Percentiles rank a stretch among this genome's conserved stretches.
These are phyloP conservation scores for Lateolabrax maculatus DNA, from an alignment of 2,797 vertebrate species.

Conservation along the genomic window DNA sequence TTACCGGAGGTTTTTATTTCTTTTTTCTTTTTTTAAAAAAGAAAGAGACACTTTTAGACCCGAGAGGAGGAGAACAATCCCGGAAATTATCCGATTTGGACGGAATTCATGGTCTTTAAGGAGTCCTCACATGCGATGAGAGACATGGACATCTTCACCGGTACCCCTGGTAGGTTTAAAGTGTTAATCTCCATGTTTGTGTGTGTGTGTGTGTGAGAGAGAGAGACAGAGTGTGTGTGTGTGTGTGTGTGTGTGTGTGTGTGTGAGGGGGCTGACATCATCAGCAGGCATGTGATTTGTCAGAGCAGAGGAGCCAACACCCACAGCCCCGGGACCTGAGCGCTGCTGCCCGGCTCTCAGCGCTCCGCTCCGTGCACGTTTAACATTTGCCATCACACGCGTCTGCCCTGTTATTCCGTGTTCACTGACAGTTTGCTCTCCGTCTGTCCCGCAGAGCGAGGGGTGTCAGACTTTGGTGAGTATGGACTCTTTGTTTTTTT, in stretches of 20 bases:
- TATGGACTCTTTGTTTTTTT: neutral
- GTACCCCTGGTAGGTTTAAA: constrained; percentile 55
- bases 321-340: constrained; percentile 46
- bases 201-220: neutral
- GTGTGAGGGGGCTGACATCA: constrained; percentile 41
- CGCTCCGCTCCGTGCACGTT: neutral
- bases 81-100: constrained; percentile 4
- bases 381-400: neutral
- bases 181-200: neutral
- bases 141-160: constrained; percentile 78
- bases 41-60: rapidly evolving
- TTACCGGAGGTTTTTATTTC: neutral
- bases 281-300: constrained; percentile 55
- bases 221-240: neutral
- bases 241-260: neutral
- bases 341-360: neutral
- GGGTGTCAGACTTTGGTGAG: constrained; percentile 67
- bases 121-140: constrained; percentile 67
- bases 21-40: no score
- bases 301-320: constrained; percentile 67
- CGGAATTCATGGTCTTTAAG: constrained; percentile 19
- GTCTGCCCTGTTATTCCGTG: rapidly evolving
- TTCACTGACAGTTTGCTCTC: constrained; percentile 18
- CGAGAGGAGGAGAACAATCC: neutral
- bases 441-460: constrained; percentile 53